A percentile compares a stretch with the other conserved stretches of the same genome.
phyloP scores from a whole-genome alignment of 2,797 vertebrate genomes.

The Hypotaenidia philippensis region DNA sequence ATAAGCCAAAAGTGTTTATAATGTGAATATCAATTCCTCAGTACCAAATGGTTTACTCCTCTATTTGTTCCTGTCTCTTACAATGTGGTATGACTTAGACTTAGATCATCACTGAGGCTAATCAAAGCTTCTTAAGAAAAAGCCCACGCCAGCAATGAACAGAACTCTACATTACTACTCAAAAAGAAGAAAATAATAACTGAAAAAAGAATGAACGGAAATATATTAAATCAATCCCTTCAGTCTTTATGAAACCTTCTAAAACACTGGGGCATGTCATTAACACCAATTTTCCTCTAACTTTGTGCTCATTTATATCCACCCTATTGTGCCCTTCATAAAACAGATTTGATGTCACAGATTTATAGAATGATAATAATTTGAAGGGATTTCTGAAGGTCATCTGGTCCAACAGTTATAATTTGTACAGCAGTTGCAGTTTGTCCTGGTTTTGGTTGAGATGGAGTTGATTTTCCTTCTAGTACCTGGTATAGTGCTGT shows the following conservation, averaged over 20 bases:
- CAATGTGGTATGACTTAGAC: not conserved
- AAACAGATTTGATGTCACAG: not conserved
- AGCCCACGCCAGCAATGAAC: not conserved
- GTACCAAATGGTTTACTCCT: not conserved
- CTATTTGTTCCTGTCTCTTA: not conserved
- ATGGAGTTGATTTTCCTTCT: no score
- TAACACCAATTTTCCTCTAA: not conserved
- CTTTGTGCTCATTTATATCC: not conserved
- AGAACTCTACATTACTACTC: not conserved
- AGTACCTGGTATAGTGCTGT: no score
- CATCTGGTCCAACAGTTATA: no score
- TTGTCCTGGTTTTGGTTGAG: no score
- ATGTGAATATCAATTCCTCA: not conserved
- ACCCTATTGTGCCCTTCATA: not conserved
- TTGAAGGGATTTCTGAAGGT: no score
- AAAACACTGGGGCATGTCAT: not conserved
- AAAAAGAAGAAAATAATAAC: not conserved
- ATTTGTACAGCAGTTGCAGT: not conserved
- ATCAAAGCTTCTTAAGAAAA: not conserved
- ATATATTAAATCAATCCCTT: not conserved
- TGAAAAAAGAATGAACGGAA: not conserved
- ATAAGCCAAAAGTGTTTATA: not conserved
- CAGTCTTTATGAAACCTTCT: not conserved
- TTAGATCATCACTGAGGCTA: not conserved
- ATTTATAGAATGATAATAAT: no score